A percentile compares a stretch with the other conserved stretches of the same genome.
Conservation (phyloP, 2,113 vertebrate genomes). For the Equus quagga region DNA sequence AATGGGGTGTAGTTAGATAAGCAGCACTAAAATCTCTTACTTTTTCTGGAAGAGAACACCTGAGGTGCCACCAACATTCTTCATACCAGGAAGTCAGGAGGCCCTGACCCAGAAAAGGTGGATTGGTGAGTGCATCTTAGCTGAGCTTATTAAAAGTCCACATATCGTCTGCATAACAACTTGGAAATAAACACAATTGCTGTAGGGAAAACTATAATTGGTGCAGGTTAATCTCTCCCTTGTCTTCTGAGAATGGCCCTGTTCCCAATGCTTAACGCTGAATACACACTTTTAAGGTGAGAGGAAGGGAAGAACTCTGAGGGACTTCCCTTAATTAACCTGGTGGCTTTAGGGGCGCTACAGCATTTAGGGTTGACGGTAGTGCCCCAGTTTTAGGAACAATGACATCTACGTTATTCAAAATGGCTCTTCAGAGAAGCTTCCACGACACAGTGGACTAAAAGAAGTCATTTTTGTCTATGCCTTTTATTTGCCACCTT, state of each 20-base stretch:
- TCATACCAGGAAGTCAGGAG: slow-evolving; percentile 37
- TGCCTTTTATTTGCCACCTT: not conserved
- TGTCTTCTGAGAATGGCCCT: not conserved
- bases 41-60: not conserved
- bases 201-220: not conserved
- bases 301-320: not conserved
- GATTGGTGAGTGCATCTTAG: not conserved
- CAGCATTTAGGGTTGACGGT: not conserved
- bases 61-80: slow-evolving; percentile 29
- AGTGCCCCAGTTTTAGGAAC: not conserved
- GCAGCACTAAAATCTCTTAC: not conserved
- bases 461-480: not conserved
- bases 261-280: not conserved
- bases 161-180: not conserved
- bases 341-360: not conserved
- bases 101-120: slow-evolving; percentile 32
- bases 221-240: not conserved
- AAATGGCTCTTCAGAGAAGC: not conserved
- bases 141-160: not conserved
- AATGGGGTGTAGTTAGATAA: not conserved
- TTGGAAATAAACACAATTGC: not conserved
- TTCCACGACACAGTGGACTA: not conserved
- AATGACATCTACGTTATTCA: not conserved
- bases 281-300: not conserved
- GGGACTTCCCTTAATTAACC: not conserved